Percentiles rank a stretch among this genome's conserved stretches.
Conservation (phyloP, 2,113 vertebrate species). For the Chamaetylas fuelleborni region DNA sequence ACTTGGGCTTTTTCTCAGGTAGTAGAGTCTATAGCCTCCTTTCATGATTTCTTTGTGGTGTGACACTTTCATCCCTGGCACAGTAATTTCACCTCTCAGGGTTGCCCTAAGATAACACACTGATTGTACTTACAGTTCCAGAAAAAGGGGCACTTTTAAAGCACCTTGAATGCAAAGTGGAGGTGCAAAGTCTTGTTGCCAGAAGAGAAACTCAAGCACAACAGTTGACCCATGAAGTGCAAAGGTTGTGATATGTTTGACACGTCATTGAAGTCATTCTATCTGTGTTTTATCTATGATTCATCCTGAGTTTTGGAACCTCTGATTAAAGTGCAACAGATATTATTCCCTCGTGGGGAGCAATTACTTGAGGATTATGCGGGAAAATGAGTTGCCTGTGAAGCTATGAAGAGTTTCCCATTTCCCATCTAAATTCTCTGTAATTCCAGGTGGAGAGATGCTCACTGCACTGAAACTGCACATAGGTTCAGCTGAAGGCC, state of each 20-base stretch:
- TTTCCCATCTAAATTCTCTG: neutral
- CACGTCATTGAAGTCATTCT: conserved; percentile 50
- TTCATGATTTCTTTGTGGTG: neutral
- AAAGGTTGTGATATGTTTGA: conserved; percentile 69
- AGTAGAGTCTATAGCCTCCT: neutral
- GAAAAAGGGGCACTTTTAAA: conserved; percentile 27
- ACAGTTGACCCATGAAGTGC: conserved; percentile 25
- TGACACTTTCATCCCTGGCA: conserved; percentile 2
- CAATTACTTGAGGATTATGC: neutral
- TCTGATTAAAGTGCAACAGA: conserved; percentile 62
- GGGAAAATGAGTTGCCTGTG: neutral
- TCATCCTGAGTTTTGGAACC: conserved; percentile 7
- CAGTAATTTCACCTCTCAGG: conserved; percentile 8
- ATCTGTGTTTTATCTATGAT: neutral
- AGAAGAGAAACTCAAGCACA: neutral
- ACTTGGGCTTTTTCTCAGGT: neutral
- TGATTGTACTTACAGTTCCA: conserved; percentile 33
- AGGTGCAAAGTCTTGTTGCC: conserved; percentile 72
- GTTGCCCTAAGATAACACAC: neutral
- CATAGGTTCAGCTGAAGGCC: neutral
- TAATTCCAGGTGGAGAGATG: neutral
- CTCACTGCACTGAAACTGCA: neutral
- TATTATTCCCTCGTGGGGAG: neutral
- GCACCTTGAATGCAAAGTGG: conserved; percentile 21
- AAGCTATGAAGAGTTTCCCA: neutral